These are phyloP conservation scores for Platorchestia sp. DNA, from an alignment of 1,140 invertebrate genomes.

Conservation along the genomic window DNA sequence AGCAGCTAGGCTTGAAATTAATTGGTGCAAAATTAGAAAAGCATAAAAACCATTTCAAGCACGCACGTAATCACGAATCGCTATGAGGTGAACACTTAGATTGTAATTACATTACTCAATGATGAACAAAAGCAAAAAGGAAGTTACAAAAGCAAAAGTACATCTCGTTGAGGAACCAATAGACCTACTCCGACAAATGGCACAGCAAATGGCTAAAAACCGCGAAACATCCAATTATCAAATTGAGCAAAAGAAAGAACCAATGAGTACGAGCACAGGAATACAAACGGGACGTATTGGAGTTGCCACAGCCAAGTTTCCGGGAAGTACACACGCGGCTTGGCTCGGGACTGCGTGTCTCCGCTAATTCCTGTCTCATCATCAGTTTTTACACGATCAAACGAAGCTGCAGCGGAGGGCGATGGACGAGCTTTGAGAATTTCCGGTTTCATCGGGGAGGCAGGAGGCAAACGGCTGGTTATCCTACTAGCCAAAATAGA, in stretches of 20 bases:
- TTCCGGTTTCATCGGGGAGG: background rate
- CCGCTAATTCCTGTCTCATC: background rate
- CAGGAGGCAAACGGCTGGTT: background rate
- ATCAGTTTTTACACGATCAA: background rate
- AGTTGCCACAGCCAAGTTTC: conserved; percentile 54
- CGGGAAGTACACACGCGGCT: conserved; percentile 41
- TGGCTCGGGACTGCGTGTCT: background rate
- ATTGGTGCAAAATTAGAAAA: background rate
- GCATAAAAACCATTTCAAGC: background rate
- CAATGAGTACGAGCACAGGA: background rate
- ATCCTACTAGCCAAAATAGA: background rate
- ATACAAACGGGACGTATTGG: background rate
- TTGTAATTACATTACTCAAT: background rate
- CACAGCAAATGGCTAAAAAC: background rate
- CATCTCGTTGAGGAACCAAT: background rate
- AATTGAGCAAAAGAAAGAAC: background rate
- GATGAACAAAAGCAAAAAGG: background rate
- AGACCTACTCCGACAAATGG: background rate
- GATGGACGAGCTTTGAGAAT: background rate
- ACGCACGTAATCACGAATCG: background rate
- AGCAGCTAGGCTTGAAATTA: background rate
- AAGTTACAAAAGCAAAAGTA: background rate
- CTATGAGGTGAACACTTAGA: background rate
- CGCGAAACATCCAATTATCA: background rate
- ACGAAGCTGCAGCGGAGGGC: background rate